Percentiles rank a stretch among this genome's conserved stretches.
phyloP scores from a whole-genome alignment of 2,888 invertebrate genomes.

The Diaphora mendica region DNA sequence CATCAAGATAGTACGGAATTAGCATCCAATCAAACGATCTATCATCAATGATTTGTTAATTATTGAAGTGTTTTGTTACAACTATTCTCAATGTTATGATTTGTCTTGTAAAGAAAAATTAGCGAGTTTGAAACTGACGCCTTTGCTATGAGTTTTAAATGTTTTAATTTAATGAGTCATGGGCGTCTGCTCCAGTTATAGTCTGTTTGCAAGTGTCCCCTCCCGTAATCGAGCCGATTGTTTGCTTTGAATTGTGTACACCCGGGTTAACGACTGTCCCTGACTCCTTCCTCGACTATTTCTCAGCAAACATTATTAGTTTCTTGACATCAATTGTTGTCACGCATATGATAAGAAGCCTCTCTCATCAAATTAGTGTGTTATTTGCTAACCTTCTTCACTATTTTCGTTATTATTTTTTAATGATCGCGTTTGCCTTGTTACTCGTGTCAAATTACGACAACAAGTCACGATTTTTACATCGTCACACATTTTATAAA shows the following conservation, averaged over 20 bases:
- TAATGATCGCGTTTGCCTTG: background rate
- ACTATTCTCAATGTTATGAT: slow-evolving; percentile 24
- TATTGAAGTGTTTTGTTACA: slow-evolving; percentile 29
- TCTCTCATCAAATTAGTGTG: slow-evolving; percentile 44
- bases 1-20: slow-evolving; percentile 60
- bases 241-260: slow-evolving; percentile 76
- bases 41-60: slow-evolving; percentile 35
- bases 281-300: slow-evolving; percentile 67
- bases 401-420: slow-evolving; percentile 19
- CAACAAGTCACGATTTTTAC: background rate
- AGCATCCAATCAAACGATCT: slow-evolving; percentile 53
- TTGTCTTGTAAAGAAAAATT: slow-evolving; percentile 34
- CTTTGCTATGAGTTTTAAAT: slow-evolving; percentile 50
- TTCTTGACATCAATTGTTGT: slow-evolving; percentile 65
- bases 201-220: slow-evolving; percentile 68
- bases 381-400: slow-evolving; percentile 31
- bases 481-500: background rate
- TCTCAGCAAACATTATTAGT: slow-evolving; percentile 69
- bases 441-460: background rate
- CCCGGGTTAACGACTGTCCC: slow-evolving; percentile 77
- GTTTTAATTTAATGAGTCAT: slow-evolving; percentile 67
- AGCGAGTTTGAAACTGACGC: slow-evolving; percentile 34
- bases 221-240: slow-evolving; percentile 66
- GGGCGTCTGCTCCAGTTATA: slow-evolving; percentile 60
- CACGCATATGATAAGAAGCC: slow-evolving; percentile 46